Evolutionary conservation across 2,888 invertebrate species (phyloP).

Genomic region (Loripinus fragilis): DNA sequence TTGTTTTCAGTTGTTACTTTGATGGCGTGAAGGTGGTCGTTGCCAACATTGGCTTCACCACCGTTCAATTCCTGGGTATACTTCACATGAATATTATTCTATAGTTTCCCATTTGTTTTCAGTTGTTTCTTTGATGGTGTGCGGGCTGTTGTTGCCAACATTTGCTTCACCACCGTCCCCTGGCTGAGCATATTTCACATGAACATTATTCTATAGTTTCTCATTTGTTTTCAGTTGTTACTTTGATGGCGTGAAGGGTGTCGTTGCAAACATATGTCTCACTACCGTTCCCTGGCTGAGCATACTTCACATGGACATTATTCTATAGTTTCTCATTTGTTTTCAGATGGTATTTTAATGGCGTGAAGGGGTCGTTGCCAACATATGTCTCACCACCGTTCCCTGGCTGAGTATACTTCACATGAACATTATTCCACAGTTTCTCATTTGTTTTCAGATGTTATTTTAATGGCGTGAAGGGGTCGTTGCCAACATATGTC

Average conservation of each 20-base stretch:
- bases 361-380: conserved; percentile 28
- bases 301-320: conserved; percentile 22
- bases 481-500: conserved; percentile 20
- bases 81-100: conserved; percentile 50
- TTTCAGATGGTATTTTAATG: conserved; percentile 36
- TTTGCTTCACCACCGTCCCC: conserved; percentile 29
- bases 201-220: conserved; percentile 33
- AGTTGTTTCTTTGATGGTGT: conserved; percentile 42
- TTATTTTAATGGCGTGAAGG: conserved; percentile 37
- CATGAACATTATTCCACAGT: conserved; percentile 30
- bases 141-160: conserved; percentile 17
- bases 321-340: conserved; percentile 38
- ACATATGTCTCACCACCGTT: conserved; percentile 27
- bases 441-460: conserved; percentile 37
- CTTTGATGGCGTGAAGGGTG: conserved; percentile 38
- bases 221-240: conserved; percentile 36
- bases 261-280: conserved; percentile 19
- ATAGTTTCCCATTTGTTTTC: conserved; percentile 32
- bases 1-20: conserved; percentile 58
- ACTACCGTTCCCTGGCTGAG: conserved; percentile 24
- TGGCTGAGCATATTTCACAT: conserved; percentile 20
- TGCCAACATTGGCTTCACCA: conserved; percentile 57
- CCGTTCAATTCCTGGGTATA: conserved; percentile 51
- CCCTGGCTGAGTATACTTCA: conserved; percentile 19
- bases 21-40: conserved; percentile 56